Conservation (phyloP, 2,113 vertebrate genomes). For the Seriola quinqueradiata region DNA sequence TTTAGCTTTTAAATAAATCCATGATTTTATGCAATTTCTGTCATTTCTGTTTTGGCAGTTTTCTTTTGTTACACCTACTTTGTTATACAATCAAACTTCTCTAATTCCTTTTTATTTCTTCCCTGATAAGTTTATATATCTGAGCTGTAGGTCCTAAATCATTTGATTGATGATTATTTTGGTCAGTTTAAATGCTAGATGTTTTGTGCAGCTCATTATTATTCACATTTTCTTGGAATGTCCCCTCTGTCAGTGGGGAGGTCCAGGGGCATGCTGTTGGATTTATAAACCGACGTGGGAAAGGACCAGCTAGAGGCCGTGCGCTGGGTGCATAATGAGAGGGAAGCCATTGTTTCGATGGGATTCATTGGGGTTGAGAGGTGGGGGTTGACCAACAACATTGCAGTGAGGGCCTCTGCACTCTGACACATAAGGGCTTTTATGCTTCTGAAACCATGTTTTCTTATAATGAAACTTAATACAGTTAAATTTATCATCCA, state of each 20-base stretch:
- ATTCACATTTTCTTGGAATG: constrained; percentile 57
- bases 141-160: neutral
- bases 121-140: neutral
- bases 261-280: constrained; percentile 49
- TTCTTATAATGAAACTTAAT: constrained; percentile 28
- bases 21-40: neutral
- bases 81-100: neutral
- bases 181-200: neutral
- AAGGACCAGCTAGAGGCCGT: constrained; percentile 72
- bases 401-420: constrained; percentile 41
- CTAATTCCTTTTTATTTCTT: neutral
- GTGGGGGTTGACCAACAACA: constrained; percentile 46
- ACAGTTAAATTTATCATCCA: constrained; percentile 9
- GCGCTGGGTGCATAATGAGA: constrained; percentile 78
- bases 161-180: constrained; percentile 13
- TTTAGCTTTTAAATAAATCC: neutral
- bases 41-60: neutral
- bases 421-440: constrained; percentile 49
- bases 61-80: neutral
- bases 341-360: constrained; percentile 74
- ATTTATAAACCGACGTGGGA: constrained; percentile 79
- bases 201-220: constrained; percentile 32
- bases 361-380: constrained; percentile 58
- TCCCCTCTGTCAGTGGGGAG: constrained; percentile 42
- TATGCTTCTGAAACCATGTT: constrained; percentile 40